Conservation (phyloP, 2,113 vertebrate genomes). For the Cromileptes altivelis region DNA sequence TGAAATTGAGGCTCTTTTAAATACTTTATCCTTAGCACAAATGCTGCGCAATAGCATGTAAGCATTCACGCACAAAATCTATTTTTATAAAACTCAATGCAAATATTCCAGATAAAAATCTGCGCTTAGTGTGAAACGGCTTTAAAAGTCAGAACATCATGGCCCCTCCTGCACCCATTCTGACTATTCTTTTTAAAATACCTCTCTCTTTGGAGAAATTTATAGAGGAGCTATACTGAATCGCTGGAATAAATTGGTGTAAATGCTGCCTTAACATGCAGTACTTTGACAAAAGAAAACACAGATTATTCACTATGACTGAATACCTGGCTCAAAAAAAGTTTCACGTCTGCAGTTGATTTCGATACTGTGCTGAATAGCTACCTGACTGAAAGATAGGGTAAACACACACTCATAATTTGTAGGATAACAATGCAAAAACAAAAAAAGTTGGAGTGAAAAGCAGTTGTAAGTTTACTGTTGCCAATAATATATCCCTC, state of each 20-base stretch:
- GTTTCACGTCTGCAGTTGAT: background rate
- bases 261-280: background rate
- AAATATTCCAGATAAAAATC: too few species aligned
- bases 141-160: background rate
- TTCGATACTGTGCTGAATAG: background rate
- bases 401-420: background rate
- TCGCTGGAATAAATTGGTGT: background rate
- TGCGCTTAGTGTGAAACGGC: too few species aligned
- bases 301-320: background rate
- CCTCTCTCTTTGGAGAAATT: background rate
- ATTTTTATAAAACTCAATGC: too few species aligned
- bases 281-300: background rate
- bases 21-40: too few species aligned
- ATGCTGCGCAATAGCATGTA: too few species aligned
- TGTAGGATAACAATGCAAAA: background rate
- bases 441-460: background rate
- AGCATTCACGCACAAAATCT: too few species aligned
- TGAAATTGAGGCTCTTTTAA: too few species aligned
- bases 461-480: background rate
- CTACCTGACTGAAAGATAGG: too few species aligned
- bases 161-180: too few species aligned
- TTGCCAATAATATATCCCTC: background rate
- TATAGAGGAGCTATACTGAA: background rate
- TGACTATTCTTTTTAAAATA: background rate
- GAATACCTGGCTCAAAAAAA: background rate